phyloP scores from a whole-genome alignment of 1,140 invertebrate genomes.

The Drosophila novamexicana region DNA sequence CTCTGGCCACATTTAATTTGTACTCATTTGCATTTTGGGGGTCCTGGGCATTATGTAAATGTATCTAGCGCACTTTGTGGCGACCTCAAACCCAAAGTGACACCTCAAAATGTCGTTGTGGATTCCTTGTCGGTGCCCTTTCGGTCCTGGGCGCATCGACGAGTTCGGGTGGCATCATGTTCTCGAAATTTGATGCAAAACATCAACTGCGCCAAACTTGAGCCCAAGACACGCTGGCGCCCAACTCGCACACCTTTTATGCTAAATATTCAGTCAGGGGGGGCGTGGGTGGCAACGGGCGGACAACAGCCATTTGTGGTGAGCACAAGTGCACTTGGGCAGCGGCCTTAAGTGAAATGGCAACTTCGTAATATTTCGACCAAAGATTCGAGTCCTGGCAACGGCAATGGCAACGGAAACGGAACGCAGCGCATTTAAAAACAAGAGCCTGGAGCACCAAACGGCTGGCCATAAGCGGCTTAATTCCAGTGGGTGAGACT shows the following conservation, averaged over 20 bases:
- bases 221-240: slow-evolving; percentile 26
- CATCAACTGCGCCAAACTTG: slow-evolving; percentile 61
- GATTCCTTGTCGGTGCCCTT: slow-evolving; percentile 3
- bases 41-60: slow-evolving; percentile 72
- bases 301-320: slow-evolving; percentile 67
- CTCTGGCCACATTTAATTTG: slow-evolving; percentile 60
- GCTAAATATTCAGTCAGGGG: slow-evolving; percentile 61
- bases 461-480: slow-evolving; percentile 68
- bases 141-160: too few relatives aligned
- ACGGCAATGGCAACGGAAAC: slow-evolving; percentile 17
- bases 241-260: slow-evolving; percentile 71
- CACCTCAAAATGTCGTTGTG: slow-evolving; percentile 59
- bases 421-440: slow-evolving; percentile 59
- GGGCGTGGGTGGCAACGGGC: neutral
- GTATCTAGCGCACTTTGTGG: slow-evolving; percentile 72
- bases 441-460: slow-evolving; percentile 55
- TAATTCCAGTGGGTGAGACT: slow-evolving; percentile 49
- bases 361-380: slow-evolving; percentile 63
- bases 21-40: slow-evolving; percentile 55
- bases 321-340: slow-evolving; percentile 74
- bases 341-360: slow-evolving; percentile 77
- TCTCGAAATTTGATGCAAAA: slow-evolving; percentile 73
- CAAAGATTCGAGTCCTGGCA: slow-evolving; percentile 19
- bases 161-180: slow-evolving; percentile 2
- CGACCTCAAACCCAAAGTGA: slow-evolving; percentile 57